Evolutionary conservation across 2,113 vertebrate species (phyloP), one percentile per base, ranked within the genome.

Genomic region (Gasterosteus aculeatus): DNA sequence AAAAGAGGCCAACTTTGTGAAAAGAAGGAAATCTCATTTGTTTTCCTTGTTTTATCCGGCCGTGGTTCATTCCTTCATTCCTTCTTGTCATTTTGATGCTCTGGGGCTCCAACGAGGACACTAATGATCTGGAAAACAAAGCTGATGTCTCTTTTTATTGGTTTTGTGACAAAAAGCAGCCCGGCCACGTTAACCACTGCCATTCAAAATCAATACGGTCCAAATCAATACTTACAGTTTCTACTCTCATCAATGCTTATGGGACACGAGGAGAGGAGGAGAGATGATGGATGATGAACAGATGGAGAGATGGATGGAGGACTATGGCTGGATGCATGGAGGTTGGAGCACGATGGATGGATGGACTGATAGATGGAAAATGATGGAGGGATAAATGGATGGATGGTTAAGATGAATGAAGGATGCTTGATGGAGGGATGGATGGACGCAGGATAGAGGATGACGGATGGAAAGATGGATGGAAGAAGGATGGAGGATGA

Each of bases 91-190:
- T 33, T 42, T 7, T n/a, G 26, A 39, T 53, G 41, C 53, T 42
- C 64, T 10, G 7, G 29, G 19, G 57, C 63, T 65, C 46, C 41
- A 41, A 65, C 2, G 47, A 53, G 3, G 81, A 72, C 7, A 16
- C 62, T 44, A 51, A 61, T 63, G 69, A 60, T 49, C 49, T 64
- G 35, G 60, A 57, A 78, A 72, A 69, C 64, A 72, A 73, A 75
- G 47, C 67, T 22, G 44, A 72, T 15, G 57, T 53, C 19, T 16
- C 31, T 49, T 65, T 26, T 18, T 39, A 58, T 70, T 1, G 49
- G 38, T 31, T 80, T 71, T 63, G 26, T 47, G 76, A 51, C 65
- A 41, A 19, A 62, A 38, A 16, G 39, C 69, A 44, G 16, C 39
- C 6, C 5, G 3, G 66, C 12, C 53, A 7, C 53, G 78, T 83